Evolutionary conservation across 2,888 invertebrate species (phyloP).

Genomic region (Oligia latruncula): DNA sequence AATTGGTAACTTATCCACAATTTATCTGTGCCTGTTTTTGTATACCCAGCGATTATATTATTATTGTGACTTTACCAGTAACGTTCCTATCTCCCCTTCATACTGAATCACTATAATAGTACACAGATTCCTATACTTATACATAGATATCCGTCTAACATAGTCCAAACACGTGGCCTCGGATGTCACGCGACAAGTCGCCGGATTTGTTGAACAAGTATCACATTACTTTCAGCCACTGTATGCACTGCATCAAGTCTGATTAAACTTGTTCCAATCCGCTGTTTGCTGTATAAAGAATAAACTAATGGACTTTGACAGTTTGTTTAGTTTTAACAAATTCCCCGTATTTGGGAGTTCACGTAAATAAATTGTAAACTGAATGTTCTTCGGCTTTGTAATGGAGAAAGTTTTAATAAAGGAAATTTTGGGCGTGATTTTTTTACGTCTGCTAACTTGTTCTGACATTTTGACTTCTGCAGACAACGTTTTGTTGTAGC

Average conservation of each 20-base stretch:
- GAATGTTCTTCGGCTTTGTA: slow-evolving; percentile 49
- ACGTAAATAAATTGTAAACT: slow-evolving; percentile 55
- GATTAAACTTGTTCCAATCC: slow-evolving; percentile 75
- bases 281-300: slow-evolving; percentile 69
- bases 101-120: slow-evolving; percentile 22
- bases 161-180: slow-evolving; percentile 70
- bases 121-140: slow-evolving; percentile 34
- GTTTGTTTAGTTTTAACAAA: slow-evolving; percentile 65
- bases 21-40: neutral
- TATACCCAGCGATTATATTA: neutral
- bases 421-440: slow-evolving; percentile 23
- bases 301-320: slow-evolving; percentile 72
- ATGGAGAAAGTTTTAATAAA: slow-evolving; percentile 58
- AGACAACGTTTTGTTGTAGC: slow-evolving; percentile 5
- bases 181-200: slow-evolving; percentile 76
- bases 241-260: slow-evolving; percentile 69
- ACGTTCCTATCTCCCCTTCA: slow-evolving; percentile 36
- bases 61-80: neutral
- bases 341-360: slow-evolving; percentile 56
- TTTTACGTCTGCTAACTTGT: slow-evolving; percentile 47
- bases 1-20: neutral
- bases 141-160: slow-evolving; percentile 47
- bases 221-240: slow-evolving; percentile 75
- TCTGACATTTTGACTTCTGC: slow-evolving; percentile 43
- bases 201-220: slow-evolving; percentile 78